Evolutionary conservation across 2,888 invertebrate species (phyloP), one percentile per base, ranked within the genome.

Genomic region (Trissoscelio sp.): DNA sequence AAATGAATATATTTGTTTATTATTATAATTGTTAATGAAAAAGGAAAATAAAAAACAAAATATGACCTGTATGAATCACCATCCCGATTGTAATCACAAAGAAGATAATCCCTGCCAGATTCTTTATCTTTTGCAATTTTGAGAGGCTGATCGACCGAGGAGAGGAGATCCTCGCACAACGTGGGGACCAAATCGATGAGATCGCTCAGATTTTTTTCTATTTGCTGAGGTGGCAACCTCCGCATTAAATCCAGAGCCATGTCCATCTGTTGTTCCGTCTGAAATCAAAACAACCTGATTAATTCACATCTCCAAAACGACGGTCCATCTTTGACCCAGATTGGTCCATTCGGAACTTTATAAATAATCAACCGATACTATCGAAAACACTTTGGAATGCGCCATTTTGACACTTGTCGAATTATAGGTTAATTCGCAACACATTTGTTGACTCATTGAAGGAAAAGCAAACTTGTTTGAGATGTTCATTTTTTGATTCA

Each of bases 31-130:
- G 2, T 11, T 48, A 48, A 48, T 11, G 1, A 2, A 3, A 3
- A 48, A 11, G 1, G 20, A 39, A 39, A 3, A 6, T n/a, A 2
- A 7, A 6, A 39, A 39, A 7, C 4, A 39, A 39, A 6, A 16
- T 20, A 2, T 57, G 18, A 77, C 77, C 77, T 77, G 31, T 79
- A 79, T 0, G 98, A 99, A 92, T 99, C 99, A 18, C 99, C 99
- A 92, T 99, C 99, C 86, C 99, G 95, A 92, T 99, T 99, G 91
- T 99, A 99, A 93, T 99, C 99, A 92, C 99, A 99, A 18, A 99
- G 93, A 78, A 99, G 93, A 92, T 99, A 99, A 92, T 99, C 99
- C 92, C 98, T 98, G 55, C 99, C 99, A 84, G 96, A 96, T 89
- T 96, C 96, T 89, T 97, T 97, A 92, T 99, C 99, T 92, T 96